phyloP scores from a whole-genome alignment of 1,140 invertebrate species.

The Drosophila trapezifrons region DNA sequence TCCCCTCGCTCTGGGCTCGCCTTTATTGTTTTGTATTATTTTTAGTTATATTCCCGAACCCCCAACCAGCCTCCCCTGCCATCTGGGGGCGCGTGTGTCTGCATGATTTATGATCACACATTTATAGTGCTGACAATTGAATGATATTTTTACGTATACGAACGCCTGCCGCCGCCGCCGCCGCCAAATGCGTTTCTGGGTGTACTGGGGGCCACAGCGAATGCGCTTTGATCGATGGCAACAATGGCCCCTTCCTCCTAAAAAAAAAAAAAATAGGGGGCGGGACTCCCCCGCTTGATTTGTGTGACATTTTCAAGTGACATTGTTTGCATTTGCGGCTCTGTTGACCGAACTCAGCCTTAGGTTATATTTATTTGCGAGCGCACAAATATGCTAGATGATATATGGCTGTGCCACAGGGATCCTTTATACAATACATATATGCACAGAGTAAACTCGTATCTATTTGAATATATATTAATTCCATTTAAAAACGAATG shows the following conservation, averaged over 20 bases:
- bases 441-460: not conserved
- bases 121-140: slow-evolving; percentile 83
- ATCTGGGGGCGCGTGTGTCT: slow-evolving; percentile 50
- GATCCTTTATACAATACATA: not conserved
- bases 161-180: slow-evolving; percentile 5
- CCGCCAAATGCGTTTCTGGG: slow-evolving; percentile 51
- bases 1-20: not conserved
- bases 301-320: slow-evolving; percentile 65
- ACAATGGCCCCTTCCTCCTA: not conserved
- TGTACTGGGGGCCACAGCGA: slow-evolving; percentile 4
- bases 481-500: slow-evolving; percentile 39
- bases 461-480: slow-evolving; percentile 34
- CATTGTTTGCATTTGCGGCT: slow-evolving; percentile 62
- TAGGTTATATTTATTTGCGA: slow-evolving; percentile 50
- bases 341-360: slow-evolving; percentile 53
- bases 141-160: slow-evolving; percentile 69
- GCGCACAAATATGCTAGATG: slow-evolving; percentile 37
- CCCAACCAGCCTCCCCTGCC: not conserved
- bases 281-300: slow-evolving; percentile 39
- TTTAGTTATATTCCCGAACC: slow-evolving; percentile 58
- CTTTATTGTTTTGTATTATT: slow-evolving; percentile 74
- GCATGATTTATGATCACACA: slow-evolving; percentile 82
- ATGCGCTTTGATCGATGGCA: slow-evolving; percentile 66
- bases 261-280: slow-evolving; percentile 2
- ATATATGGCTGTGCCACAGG: slow-evolving; percentile 35